Evolutionary conservation across 2,888 invertebrate genomes (phyloP), one percentile per base, ranked within the genome.

Genomic region (Nephrotoma guestfalica): DNA sequence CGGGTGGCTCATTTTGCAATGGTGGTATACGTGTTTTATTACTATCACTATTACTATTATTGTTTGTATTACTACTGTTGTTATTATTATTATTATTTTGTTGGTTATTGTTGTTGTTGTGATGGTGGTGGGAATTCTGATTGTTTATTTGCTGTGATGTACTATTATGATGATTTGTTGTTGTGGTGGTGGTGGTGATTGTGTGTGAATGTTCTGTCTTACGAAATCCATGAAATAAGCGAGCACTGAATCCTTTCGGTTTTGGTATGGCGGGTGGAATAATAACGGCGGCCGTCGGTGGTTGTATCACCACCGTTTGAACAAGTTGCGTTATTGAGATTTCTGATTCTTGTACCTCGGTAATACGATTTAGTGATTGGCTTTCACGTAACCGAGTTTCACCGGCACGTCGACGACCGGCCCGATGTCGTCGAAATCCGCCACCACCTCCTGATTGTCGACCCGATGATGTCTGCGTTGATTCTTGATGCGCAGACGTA

Each of bases 291-390:
- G 84, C 41, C 86, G 85, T 85, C 45, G 85, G 9, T 71, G n/a
- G 41, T 85, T 90, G 90, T 51, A 90, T 89, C 45, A 90, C 87
- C 3, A 90, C 90, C 4, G 90, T 87, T 51, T 90, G 89, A 86
- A 88, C 45, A 30, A 83, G 15, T n/a, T 30, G 83, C 83, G 51
- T 57, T 30, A 86, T 42, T 57, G 86, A 86, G 18, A 86, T 86
- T 71, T 92, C 93, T 86, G 94, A 95, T 90, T 96, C 96, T 91
- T 96, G 96, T 88, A 96, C 96, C 92, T 97, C 97, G 15, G 96
- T 96, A 88, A 97, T 96, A 88, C 96, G 94, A 91, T 96, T 97
- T 87, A 97, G 92, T 41, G 96, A 96, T 90, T 97, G 96, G 88
- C 96, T 96, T 92, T 97, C 96, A 9, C 96, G 93, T 87, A 97